A percentile compares a stretch with the other conserved stretches of the same genome.
phyloP scores from a whole-genome alignment of 2,797 vertebrate species.

The Bradypus variegatus region DNA sequence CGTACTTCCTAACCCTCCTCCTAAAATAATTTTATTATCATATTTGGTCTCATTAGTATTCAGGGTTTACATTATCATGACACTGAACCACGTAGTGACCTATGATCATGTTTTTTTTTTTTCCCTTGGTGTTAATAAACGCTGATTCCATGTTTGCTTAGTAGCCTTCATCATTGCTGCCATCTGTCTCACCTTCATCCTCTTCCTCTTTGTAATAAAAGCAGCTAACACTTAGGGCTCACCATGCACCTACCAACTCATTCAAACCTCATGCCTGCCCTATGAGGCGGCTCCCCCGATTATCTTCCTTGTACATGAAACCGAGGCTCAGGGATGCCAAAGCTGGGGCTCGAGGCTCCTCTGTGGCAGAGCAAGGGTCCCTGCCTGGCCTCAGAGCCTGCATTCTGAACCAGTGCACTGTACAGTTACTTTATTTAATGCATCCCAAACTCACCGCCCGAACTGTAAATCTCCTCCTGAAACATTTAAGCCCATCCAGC shows the following conservation, averaged over 20 bases:
- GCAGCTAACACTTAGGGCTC: background rate
- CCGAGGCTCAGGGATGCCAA: background rate
- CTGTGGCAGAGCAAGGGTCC: background rate
- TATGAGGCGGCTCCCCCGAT: background rate
- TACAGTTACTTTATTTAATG: too few species aligned
- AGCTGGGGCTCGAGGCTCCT: background rate
- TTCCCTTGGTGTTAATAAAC: background rate
- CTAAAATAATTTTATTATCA: background rate
- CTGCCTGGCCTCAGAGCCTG: too few species aligned
- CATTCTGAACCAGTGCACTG: background rate
- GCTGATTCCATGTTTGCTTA: background rate
- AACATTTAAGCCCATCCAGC: background rate
- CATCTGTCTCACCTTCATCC: background rate
- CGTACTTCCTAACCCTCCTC: background rate
- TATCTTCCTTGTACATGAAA: background rate
- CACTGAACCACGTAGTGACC: background rate
- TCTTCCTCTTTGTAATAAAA: background rate
- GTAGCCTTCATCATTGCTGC: too few species aligned
- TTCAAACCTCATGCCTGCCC: background rate
- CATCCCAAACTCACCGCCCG: fast-evolving
- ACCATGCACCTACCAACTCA: background rate
- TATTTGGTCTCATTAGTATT: background rate
- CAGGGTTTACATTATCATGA: fast-evolving
- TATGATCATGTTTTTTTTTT: background rate
- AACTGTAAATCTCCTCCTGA: background rate